Evolutionary conservation across 2,888 invertebrate species (phyloP).

Genomic region (Caenorhabditis zanzibari): DNA sequence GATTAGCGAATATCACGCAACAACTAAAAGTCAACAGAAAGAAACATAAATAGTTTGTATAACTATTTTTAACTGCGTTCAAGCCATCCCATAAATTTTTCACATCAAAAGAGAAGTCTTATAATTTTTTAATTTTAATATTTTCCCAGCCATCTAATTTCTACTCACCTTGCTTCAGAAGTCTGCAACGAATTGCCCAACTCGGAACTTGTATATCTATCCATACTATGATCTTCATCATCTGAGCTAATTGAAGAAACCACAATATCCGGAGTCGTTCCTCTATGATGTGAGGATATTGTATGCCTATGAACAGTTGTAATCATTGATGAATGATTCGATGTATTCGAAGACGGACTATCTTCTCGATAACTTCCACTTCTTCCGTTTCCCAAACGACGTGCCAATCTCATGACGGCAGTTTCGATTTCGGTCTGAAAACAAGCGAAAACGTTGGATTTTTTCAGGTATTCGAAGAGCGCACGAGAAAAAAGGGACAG

Average conservation of each 20-base stretch:
- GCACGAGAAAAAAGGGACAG: slow-evolving; percentile 16
- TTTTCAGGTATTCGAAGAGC: slow-evolving; percentile 41
- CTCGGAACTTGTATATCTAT: slow-evolving; percentile 71
- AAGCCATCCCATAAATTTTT: no score
- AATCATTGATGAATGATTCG: slow-evolving; percentile 30
- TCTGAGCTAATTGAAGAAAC: slow-evolving; percentile 81
- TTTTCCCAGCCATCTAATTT: not conserved
- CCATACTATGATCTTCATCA: slow-evolving; percentile 74
- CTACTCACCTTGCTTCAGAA: slow-evolving; percentile 70
- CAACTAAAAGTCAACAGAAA: slow-evolving; percentile 15
- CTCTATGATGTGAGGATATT: slow-evolving; percentile 65
- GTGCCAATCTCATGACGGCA: slow-evolving; percentile 80
- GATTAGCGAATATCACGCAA: slow-evolving; percentile 51
- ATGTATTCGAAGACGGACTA: slow-evolving; percentile 38
- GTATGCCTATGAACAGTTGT: slow-evolving; percentile 58
- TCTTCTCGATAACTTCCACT: slow-evolving; percentile 63
- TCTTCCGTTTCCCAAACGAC: slow-evolving; percentile 76
- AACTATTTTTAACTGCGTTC: slow-evolving; percentile 6
- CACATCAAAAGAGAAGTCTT: no score
- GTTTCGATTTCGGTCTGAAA: slow-evolving; percentile 79
- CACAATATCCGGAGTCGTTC: slow-evolving; percentile 78
- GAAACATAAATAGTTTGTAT: not conserved
- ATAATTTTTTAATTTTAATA: no score
- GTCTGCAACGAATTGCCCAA: slow-evolving; percentile 69
- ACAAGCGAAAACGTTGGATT: slow-evolving; percentile 21